Evolutionary conservation across 30 jellyfish, hydroid and myxozoan genomes (phyloP).

Genomic region (Pelagia noctiluca): DNA sequence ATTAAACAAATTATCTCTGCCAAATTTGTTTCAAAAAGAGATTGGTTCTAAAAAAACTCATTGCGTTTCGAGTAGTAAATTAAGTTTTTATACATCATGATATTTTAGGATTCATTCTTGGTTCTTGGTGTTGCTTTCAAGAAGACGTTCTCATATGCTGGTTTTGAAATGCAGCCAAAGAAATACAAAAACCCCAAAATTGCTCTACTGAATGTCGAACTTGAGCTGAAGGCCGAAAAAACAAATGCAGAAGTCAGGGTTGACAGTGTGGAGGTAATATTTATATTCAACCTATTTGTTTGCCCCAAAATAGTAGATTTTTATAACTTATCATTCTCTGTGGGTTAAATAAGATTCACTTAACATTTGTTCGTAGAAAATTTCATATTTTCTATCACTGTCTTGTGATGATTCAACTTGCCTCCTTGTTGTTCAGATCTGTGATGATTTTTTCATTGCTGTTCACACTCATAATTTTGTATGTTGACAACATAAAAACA

Average conservation of each 20-base stretch:
- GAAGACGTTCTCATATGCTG: conserved; percentile 99
- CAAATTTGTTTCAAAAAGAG: not conserved
- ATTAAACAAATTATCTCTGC: not conserved
- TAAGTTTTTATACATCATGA: not conserved
- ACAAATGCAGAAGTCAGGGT: conserved; percentile 99
- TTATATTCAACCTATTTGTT: no score
- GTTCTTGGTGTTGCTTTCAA: conserved; percentile 98
- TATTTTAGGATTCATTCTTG: conserved; percentile 84
- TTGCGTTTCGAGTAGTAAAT: not conserved
- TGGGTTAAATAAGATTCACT: no score
- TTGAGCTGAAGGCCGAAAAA: conserved; percentile 97
- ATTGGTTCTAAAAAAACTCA: no score
- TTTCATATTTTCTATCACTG: no score
- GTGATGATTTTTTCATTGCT: conserved; percentile 68
- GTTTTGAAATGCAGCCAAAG: conserved; percentile 99
- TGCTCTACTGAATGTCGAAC: conserved; percentile 92
- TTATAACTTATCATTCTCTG: no score
- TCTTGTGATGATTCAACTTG: no score
- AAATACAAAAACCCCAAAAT: conserved; percentile 91
- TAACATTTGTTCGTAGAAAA: no score
- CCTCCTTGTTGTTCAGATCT: no score
- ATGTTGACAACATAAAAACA: conserved; percentile 10
- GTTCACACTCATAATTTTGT: conserved; percentile 66
- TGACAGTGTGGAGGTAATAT: conserved; percentile 96
- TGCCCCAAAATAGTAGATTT: no score